Conservation (phyloP, 2,888 invertebrate species). For the Agrenia bidenticulata region DNA sequence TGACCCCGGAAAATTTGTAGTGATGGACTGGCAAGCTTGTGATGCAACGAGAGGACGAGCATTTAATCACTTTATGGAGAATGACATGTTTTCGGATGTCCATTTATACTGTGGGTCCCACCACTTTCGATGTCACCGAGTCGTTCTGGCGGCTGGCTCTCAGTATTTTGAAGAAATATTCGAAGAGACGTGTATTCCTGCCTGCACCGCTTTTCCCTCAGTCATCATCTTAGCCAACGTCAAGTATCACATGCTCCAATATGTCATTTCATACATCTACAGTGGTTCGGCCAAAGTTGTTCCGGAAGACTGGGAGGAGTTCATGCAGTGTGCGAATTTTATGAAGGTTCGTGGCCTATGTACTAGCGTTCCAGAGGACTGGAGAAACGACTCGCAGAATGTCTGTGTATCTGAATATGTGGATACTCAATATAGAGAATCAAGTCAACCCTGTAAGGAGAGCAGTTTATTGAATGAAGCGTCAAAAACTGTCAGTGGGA, state of each 20-base stretch:
- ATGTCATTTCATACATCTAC: constrained; percentile 35
- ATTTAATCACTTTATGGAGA: constrained; percentile 16
- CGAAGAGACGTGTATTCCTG: constrained; percentile 16
- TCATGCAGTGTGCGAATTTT: constrained; percentile 21
- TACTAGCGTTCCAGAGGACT: neutral
- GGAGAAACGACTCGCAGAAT: neutral
- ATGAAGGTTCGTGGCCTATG: constrained; percentile 25
- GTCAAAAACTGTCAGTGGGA: no score
- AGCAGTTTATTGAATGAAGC: no score
- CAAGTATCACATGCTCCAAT: constrained; percentile 17
- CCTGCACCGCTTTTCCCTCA: constrained; percentile 3
- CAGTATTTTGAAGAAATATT: constrained; percentile 30
- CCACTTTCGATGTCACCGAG: constrained; percentile 28
- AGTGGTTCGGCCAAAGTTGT: constrained; percentile 27
- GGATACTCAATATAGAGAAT: no score
- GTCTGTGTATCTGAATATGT: neutral
- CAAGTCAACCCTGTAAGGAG: no score
- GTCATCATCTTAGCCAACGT: constrained; percentile 31
- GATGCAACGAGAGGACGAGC: neutral
- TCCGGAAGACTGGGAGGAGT: constrained; percentile 26
- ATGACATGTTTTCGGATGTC: constrained; percentile 30
- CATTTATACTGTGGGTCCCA: constrained; percentile 20
- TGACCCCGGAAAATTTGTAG: no score
- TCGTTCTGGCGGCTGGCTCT: constrained; percentile 31
- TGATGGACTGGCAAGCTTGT: neutral